A percentile compares a stretch with the other conserved stretches of the same genome.
phyloP scores from a whole-genome alignment of 2,888 invertebrate species.

The Dendrolimus pini region DNA sequence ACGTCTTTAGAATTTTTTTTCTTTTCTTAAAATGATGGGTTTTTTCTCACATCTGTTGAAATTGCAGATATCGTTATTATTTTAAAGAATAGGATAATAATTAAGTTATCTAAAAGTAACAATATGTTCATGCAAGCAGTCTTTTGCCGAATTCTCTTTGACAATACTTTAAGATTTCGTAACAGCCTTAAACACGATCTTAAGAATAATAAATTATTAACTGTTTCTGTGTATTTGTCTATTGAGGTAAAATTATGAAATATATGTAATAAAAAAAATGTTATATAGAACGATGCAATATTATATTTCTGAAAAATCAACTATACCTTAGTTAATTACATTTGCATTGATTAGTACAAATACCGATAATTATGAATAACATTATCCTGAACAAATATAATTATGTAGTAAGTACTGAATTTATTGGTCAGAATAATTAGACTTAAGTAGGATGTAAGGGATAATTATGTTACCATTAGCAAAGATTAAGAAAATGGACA shows the following conservation, averaged over 20 bases:
- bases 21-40: too few relatives aligned
- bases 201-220: too few relatives aligned
- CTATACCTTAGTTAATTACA: neutral
- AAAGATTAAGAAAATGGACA: too few relatives aligned
- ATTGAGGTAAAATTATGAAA: slow-evolving; percentile 11
- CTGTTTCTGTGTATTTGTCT: too few relatives aligned
- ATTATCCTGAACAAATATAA: too few relatives aligned
- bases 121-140: slow-evolving; percentile 47
- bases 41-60: too few relatives aligned
- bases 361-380: too few relatives aligned
- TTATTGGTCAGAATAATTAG: neutral
- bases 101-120: slow-evolving; percentile 26
- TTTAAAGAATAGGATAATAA: slow-evolving; percentile 10
- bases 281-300: neutral
- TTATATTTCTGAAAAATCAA: neutral
- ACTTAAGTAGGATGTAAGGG: neutral
- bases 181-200: too few relatives aligned
- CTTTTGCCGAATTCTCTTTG: slow-evolving; percentile 27
- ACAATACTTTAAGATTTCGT: too few relatives aligned
- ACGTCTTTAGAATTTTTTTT: too few relatives aligned
- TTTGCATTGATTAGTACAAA: neutral
- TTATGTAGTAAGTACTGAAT: slow-evolving; percentile 1
- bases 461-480: too few relatives aligned
- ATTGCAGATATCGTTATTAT: neutral
- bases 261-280: neutral